Base-by-base conservation (phyloP, 2,113 vertebrate species). In the Rhinogobius similis region DNA sequence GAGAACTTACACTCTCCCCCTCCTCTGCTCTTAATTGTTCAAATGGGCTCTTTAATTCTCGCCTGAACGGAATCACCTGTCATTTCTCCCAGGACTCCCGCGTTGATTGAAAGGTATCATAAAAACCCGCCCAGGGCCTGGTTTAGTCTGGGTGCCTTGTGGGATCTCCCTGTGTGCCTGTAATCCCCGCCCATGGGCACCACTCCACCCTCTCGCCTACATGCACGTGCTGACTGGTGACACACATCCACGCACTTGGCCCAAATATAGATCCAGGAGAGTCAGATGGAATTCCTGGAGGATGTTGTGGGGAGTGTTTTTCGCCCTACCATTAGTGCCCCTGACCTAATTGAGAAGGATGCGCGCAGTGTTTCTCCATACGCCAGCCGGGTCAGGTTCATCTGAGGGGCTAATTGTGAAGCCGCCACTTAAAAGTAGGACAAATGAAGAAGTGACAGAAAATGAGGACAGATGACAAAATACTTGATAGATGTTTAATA, bases 41-140 rank as follows among this genome's bases (percentile, higher is more conserved):
- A 91, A 93, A 92, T 86, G 75, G 88, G 89, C 86, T 91, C 89
- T 92, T 90, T 93, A 93, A 93, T 91, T 91, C 85, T 73, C 91
- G 90, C 67, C 77, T 86, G 77, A 89, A 84, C 88, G 85, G 86
- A 92, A 92, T 91, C 89, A 92, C 89, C 90, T 92, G 90, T 89
- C 88, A 90, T 86, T 89, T 90, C 86, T 88, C 73, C 83, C 82
- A 91, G 90, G 89, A 92, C 86, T 90, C 72, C 70, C 62, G 56
- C 14, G 29, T 82, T 89, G 90, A 93, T 90, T 93, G 91, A 92
- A 93, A 92, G 90, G 91, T 91, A 91, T 92, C 88, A 90, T 88
- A 87, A 90, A 92, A 90, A 81, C 64, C 77, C 71, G 84, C 86
- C 86, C 73, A 87, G 79, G 87, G 78, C 83, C 79, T 82, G 83